Evolutionary conservation across 2,797 vertebrate species (phyloP).

Genomic region (Cossypha polioptera): DNA sequence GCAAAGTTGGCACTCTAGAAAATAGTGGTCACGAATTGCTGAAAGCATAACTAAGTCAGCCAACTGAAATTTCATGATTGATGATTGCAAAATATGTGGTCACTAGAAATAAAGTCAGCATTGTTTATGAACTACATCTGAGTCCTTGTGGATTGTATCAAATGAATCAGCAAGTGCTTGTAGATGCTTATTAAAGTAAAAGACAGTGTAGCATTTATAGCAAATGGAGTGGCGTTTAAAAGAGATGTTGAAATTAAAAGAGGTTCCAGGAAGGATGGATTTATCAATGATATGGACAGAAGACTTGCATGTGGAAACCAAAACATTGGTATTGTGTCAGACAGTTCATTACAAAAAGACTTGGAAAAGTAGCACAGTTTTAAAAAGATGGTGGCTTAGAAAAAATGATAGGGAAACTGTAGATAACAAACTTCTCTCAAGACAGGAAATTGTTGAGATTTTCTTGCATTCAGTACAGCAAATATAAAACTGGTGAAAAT

Average conservation of each 20-base stretch:
- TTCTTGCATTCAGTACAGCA: neutral
- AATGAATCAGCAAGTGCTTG: neutral
- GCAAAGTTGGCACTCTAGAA: neutral
- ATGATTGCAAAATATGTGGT: neutral
- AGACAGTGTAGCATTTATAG: neutral
- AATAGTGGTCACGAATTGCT: neutral
- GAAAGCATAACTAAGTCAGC: neutral
- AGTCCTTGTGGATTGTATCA: neutral
- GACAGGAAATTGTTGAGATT: neutral
- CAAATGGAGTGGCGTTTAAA: accelerated
- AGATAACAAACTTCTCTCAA: neutral
- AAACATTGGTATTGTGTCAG: neutral
- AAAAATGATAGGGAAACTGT: neutral
- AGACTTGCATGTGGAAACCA: neutral
- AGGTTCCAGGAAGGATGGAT: neutral
- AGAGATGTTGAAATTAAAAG: neutral
- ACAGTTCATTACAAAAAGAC: neutral
- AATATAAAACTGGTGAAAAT: neutral
- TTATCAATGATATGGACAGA: neutral
- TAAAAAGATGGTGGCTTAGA: neutral
- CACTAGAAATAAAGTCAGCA: neutral
- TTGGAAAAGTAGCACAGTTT: neutral
- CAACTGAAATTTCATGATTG: neutral
- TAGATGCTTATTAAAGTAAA: neutral
- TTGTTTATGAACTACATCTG: neutral